Evolutionary conservation across 37 sponge, comb jelly and placozoan genomes (phyloP).

Genomic region (Ephydatia muelleri): DNA sequence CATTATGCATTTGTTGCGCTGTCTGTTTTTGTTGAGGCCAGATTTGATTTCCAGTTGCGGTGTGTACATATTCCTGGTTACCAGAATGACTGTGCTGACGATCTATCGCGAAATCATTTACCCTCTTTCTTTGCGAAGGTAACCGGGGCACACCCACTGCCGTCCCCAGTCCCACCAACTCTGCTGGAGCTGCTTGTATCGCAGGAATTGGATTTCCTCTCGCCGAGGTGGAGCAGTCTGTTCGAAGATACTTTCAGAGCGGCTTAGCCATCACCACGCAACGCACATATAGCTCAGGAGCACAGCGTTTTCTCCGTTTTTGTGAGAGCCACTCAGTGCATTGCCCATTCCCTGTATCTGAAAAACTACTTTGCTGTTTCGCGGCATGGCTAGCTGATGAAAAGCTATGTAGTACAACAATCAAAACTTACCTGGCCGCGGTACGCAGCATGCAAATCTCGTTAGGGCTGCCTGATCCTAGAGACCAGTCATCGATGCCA

Average conservation of each 20-base stretch:
- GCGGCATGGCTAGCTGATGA: constrained; percentile 21
- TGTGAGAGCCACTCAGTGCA: neutral
- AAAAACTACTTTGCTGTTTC: constrained; percentile 21
- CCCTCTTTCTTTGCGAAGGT: neutral
- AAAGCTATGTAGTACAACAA: constrained; percentile 8
- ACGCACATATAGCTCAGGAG: constrained; percentile 16
- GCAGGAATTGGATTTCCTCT: constrained; percentile 10
- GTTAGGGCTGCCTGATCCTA: neutral
- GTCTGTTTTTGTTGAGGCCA: constrained; percentile 24
- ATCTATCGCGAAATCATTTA: constrained; percentile 35
- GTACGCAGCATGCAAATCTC: constrained; percentile 29
- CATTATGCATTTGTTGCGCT: constrained; percentile 3
- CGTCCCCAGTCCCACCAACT: neutral
- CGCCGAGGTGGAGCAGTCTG: constrained; percentile 23
- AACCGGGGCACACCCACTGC: neutral
- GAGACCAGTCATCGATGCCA: neutral
- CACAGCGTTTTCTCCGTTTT: constrained; percentile 15
- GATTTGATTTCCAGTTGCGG: neutral
- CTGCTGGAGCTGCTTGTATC: constrained; percentile 38
- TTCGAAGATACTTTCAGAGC: constrained; percentile 12
- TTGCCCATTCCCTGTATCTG: constrained; percentile 25
- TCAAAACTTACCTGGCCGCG: constrained; percentile 33
- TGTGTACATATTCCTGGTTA: constrained; percentile 39
- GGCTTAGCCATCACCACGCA: constrained; percentile 34
- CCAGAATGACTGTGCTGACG: constrained; percentile 36